Base-by-base conservation (phyloP, 2,888 invertebrate species). In the Pristionchus maxplancki region DNA sequence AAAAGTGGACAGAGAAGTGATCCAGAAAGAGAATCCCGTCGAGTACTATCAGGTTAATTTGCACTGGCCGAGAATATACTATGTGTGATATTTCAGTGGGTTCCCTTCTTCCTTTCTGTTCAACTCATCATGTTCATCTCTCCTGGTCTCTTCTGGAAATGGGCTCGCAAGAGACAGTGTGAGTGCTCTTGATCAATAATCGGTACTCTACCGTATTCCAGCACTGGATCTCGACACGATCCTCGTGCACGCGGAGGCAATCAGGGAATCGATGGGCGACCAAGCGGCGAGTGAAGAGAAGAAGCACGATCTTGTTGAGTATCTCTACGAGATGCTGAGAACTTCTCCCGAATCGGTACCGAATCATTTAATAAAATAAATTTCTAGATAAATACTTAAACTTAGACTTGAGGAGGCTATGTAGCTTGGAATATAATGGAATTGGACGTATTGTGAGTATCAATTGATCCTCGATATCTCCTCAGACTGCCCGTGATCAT, bases 101-200 rank as follows among this genome's bases (percentile, higher is more conserved):
- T 90, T 44, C 90, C 90, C 40, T 90, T 90, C 86, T 90, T 90
- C 74, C 88, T 90, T 40, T 88, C 90, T 1, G 84, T 90, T 34
- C 90, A 90, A 90, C 84, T 89, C 31, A 88, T 90, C 86, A 89
- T 88, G 44, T 90, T 90, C 48, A 64, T 90, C 8, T 58, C 90
- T 11, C 90, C 90, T 15, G 89, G 89, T 81, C 90, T 89, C 88
- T 88, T 89, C 50, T 90, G 90, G 90, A 67, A 87, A 0, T 90
- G 87, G 58, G 88, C 90, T 89, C 90, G 90, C 64, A 89, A 88
- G 20, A 48, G 90, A 15, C 82, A 90, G 31, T 89, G 90, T 90
- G n/a, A 40, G 44, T 78, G 1, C 78, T 9, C 1, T 24, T 40
- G 20, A n/a, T 78, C 78, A 44, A 24, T 44, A 24, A 20, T 1